Evolutionary conservation across 2,113 vertebrate genomes (phyloP).

Genomic region (Vimba vimba): DNA sequence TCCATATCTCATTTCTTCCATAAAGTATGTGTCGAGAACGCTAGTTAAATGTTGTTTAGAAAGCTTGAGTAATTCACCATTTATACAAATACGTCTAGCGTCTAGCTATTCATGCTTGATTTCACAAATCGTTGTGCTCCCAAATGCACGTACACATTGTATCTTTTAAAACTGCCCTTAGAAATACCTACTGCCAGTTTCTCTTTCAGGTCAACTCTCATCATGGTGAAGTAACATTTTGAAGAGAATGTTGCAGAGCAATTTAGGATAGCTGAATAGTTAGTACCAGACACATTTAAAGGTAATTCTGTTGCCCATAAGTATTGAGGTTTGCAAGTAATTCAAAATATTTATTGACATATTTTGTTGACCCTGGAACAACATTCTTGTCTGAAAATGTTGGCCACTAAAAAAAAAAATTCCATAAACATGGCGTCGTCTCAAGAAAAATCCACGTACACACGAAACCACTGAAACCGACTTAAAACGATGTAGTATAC

Average conservation of each 20-base stretch:
- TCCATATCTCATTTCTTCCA: not conserved
- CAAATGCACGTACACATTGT: not conserved
- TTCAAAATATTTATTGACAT: too few relatives aligned
- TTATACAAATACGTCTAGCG: not conserved
- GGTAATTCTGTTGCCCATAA: not conserved
- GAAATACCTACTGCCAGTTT: not conserved
- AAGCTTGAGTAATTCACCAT: not conserved
- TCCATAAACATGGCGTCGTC: not conserved
- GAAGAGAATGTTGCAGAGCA: not conserved
- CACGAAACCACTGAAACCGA: not conserved
- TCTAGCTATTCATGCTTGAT: not conserved
- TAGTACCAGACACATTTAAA: too few relatives aligned
- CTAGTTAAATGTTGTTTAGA: not conserved
- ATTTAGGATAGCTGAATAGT: not conserved
- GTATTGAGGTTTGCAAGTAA: not conserved
- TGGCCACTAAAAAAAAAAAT: too few relatives aligned
- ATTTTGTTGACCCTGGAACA: too few relatives aligned
- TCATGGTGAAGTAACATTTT: not conserved
- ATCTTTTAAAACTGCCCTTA: not conserved
- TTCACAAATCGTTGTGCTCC: not conserved
- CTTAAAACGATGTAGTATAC: not conserved
- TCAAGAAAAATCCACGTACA: not conserved
- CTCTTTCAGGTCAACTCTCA: not conserved
- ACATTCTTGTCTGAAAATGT: too few relatives aligned
- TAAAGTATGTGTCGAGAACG: not conserved